Conservation (phyloP, 2,113 vertebrate genomes). For the Rhegmatorhina hoffmannsi region DNA sequence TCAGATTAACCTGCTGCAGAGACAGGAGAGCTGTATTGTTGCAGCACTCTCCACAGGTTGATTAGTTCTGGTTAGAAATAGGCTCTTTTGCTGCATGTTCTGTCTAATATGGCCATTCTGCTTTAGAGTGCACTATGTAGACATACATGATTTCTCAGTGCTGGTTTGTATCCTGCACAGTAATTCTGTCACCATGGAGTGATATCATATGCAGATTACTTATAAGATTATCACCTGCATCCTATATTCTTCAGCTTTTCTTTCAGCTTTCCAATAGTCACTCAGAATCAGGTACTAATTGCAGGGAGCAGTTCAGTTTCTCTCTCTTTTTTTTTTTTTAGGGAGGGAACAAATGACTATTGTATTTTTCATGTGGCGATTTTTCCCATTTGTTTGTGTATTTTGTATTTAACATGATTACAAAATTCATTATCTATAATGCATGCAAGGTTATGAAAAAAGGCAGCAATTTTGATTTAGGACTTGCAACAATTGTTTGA, state of each 20-base stretch:
- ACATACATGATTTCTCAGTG: neutral
- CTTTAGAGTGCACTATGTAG: neutral
- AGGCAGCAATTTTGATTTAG: neutral
- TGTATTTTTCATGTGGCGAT: neutral
- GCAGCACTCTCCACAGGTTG: neutral
- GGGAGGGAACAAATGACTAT: neutral
- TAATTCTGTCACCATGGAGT: neutral
- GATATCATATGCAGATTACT: neutral
- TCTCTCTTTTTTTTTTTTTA: neutral
- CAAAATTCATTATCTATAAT: neutral
- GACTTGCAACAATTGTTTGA: neutral
- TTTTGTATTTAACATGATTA: neutral
- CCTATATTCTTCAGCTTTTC: neutral
- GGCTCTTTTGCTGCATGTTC: neutral
- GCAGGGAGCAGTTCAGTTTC: rapidly evolving
- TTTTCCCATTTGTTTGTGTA: neutral
- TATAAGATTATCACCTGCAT: neutral
- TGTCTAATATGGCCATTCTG: neutral
- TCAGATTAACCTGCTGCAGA: neutral
- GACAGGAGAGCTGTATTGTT: neutral
- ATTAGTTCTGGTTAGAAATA: neutral
- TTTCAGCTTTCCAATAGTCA: neutral
- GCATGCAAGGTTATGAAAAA: neutral
- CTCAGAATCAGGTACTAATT: neutral
- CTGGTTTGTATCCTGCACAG: neutral